A percentile compares a stretch with the other conserved stretches of the same genome.
These are phyloP conservation scores for Xestia sexstrigata DNA, from an alignment of 2,888 invertebrate species.

Conservation along the genomic window DNA sequence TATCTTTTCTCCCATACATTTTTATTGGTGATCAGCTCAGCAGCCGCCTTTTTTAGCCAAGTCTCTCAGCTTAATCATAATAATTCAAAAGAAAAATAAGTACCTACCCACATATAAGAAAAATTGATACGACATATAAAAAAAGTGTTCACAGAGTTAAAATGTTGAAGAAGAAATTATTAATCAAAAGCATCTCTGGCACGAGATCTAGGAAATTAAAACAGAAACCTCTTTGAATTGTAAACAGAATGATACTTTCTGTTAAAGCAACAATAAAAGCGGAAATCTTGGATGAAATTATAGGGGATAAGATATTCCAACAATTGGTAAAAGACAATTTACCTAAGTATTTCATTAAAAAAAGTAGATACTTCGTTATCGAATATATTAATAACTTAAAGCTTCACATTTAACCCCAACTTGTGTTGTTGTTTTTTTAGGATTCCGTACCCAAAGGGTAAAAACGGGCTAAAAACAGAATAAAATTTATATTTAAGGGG, in stretches of 20 bases:
- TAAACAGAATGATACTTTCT: conserved; percentile 49
- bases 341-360: background rate
- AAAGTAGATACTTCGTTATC: background rate
- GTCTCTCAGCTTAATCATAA: background rate
- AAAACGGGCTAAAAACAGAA: too few species aligned
- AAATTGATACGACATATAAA: background rate
- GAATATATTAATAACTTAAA: too few species aligned
- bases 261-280: conserved; percentile 13
- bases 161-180: background rate
- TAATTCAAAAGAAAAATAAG: background rate
- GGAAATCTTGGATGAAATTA: background rate
- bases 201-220: conserved; percentile 31
- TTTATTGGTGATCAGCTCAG: background rate
- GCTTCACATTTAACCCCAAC: too few species aligned
- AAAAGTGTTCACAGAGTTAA: background rate
- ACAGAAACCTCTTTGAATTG: conserved; percentile 25
- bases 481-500: too few species aligned
- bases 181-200: background rate
- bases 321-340: background rate
- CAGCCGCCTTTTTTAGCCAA: background rate
- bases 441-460: too few species aligned
- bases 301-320: background rate
- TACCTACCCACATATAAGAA: background rate
- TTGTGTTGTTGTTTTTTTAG: too few species aligned
- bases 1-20: background rate